Evolutionary conservation across 2,113 vertebrate species (phyloP).

Genomic region (Echinops telfairi): DNA sequence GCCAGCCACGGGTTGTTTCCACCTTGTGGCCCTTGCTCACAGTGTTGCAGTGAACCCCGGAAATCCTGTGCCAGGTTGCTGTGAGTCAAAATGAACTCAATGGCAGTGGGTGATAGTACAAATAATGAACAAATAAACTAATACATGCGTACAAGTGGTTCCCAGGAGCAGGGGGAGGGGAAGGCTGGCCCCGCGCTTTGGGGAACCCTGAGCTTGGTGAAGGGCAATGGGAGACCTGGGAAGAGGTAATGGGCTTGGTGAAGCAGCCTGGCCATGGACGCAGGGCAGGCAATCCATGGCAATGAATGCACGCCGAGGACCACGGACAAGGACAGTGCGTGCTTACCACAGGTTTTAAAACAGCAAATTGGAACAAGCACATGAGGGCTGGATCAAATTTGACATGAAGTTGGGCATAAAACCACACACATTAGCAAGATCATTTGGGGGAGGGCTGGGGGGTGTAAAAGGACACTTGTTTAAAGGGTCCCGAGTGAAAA

Average conservation of each 20-base stretch:
- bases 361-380: background rate
- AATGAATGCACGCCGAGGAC: background rate
- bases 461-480: no score
- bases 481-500: no score
- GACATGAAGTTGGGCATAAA: background rate
- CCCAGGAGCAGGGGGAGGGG: background rate
- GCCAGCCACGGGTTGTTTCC: no score
- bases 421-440: background rate
- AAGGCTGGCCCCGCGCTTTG: background rate
- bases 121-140: no score
- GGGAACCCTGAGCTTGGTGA: background rate
- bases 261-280: no score
- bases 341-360: background rate
- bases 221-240: background rate
- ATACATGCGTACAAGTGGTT: background rate
- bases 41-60: background rate
- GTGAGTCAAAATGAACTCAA: no score
- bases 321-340: background rate
- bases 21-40: background rate
- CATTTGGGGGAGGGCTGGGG: background rate
- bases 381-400: background rate
- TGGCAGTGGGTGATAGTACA: no score
- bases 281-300: background rate
- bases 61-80: no score
- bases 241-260: background rate